Evolutionary conservation across 2,888 invertebrate species (phyloP).

Genomic region (Synanthedon myopaeformis): DNA sequence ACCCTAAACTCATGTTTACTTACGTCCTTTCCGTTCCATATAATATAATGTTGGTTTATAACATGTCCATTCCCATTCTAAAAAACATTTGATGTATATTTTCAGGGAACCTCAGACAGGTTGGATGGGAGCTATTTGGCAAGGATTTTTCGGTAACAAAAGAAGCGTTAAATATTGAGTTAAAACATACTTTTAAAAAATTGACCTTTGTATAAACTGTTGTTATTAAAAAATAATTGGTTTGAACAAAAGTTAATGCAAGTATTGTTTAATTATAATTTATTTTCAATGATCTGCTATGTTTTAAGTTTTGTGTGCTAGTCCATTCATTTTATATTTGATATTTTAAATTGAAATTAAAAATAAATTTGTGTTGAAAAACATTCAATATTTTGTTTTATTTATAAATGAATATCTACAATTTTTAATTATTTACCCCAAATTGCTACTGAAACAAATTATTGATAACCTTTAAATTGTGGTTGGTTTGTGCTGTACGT

Average conservation of each 20-base stretch:
- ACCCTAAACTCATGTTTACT: too few relatives aligned
- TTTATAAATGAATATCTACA: background rate
- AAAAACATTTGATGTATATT: slow-evolving; percentile 10
- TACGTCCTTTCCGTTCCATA: too few relatives aligned
- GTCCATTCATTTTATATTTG: slow-evolving; percentile 13
- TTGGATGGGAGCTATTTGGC: slow-evolving; percentile 45
- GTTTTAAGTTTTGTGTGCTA: slow-evolving; percentile 13
- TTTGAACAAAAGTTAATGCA: background rate
- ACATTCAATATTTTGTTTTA: background rate
- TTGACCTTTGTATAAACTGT: background rate
- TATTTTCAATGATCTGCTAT: slow-evolving; percentile 18
- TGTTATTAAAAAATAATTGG: background rate
- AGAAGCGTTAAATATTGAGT: background rate
- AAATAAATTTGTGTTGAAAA: slow-evolving; percentile 4
- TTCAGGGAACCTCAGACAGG: slow-evolving; percentile 49
- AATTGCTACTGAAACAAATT: too few relatives aligned
- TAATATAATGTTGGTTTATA: background rate
- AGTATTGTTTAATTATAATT: background rate
- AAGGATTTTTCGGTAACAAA: slow-evolving; percentile 22
- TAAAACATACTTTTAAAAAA: background rate
- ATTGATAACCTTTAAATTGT: too few relatives aligned
- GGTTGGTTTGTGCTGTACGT: too few relatives aligned
- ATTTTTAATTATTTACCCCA: too few relatives aligned
- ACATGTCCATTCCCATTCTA: too few relatives aligned
- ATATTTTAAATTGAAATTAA: slow-evolving; percentile 1